Percentiles rank a stretch among this genome's conserved stretches.
phyloP scores from a whole-genome alignment of 2,888 invertebrate genomes.

The Apamea crenata region DNA sequence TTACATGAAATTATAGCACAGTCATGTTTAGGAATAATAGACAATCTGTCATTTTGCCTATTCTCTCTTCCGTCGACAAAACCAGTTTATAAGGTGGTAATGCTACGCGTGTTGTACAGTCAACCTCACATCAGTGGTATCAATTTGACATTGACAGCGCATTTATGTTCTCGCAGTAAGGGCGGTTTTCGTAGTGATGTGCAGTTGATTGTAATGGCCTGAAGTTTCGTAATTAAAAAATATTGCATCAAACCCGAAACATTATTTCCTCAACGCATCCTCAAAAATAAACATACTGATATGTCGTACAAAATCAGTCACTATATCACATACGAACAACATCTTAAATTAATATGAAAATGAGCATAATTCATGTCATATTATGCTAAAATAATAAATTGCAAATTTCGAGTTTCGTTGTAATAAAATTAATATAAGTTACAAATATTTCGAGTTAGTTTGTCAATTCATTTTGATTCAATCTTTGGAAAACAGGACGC shows the following conservation, averaged over 20 bases:
- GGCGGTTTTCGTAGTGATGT: background rate
- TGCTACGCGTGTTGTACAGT: background rate
- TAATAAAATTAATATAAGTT: conserved; percentile 4
- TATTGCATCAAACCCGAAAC: background rate
- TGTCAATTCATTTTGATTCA: conserved; percentile 18
- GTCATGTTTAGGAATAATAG: too few relatives aligned
- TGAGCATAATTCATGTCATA: conserved; percentile 48
- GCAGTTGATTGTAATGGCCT: background rate
- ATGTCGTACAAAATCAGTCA: conserved; percentile 77
- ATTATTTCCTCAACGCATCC: conserved; percentile 32
- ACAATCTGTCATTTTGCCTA: too few relatives aligned
- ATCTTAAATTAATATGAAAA: conserved; percentile 60
- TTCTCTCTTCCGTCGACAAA: too few relatives aligned
- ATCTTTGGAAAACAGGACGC: conserved; percentile 39
- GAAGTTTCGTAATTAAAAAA: background rate
- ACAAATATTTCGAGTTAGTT: conserved; percentile 41
- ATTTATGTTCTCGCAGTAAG: background rate
- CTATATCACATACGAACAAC: conserved; percentile 71
- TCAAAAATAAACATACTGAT: conserved; percentile 68
- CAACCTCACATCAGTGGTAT: background rate
- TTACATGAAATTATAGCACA: too few relatives aligned
- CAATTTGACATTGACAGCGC: background rate
- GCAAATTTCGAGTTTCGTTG: conserved; percentile 58
- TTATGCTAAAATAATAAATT: conserved; percentile 36
- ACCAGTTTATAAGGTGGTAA: too few relatives aligned